phyloP scores from a whole-genome alignment of 2,797 vertebrate genomes.

The Tangara arthus region DNA sequence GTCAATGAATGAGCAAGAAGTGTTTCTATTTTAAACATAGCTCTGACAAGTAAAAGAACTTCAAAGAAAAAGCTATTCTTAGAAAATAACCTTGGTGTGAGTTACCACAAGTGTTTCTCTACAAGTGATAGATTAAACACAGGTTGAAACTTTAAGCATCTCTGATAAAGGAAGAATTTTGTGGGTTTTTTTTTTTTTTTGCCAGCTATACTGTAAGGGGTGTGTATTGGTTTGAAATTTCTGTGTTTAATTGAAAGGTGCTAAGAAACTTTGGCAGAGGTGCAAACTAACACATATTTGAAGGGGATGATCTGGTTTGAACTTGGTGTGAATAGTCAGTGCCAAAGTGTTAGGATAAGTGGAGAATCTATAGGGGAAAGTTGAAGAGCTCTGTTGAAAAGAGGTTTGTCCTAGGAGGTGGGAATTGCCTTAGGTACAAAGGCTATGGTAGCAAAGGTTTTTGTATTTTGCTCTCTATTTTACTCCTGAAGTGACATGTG shows the following conservation, averaged over 20 bases:
- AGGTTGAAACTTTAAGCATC: neutral
- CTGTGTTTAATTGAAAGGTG: neutral
- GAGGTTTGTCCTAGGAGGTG: neutral
- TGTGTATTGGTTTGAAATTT: neutral
- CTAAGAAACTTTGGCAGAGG: neutral
- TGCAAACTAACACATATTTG: neutral
- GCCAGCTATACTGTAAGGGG: neutral
- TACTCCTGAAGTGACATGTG: neutral
- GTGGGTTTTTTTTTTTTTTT: fast-evolving
- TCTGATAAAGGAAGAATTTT: neutral
- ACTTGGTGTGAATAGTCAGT: neutral
- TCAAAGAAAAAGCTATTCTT: slow-evolving; percentile 7
- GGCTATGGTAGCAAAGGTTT: neutral
- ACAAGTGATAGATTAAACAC: neutral
- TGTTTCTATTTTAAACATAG: slow-evolving; percentile 50
- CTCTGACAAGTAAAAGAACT: slow-evolving; percentile 39
- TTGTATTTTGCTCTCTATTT: neutral
- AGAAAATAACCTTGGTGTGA: slow-evolving; percentile 33
- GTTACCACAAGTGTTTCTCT: neutral
- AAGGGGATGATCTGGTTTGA: neutral
- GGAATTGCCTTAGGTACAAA: neutral
- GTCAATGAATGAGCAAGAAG: slow-evolving; percentile 56
- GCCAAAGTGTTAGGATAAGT: neutral
- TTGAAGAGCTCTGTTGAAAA: neutral
- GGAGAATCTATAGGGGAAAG: neutral